phyloP scores from a whole-genome alignment of 2,113 vertebrate genomes.

The Amphiprion percula region DNA sequence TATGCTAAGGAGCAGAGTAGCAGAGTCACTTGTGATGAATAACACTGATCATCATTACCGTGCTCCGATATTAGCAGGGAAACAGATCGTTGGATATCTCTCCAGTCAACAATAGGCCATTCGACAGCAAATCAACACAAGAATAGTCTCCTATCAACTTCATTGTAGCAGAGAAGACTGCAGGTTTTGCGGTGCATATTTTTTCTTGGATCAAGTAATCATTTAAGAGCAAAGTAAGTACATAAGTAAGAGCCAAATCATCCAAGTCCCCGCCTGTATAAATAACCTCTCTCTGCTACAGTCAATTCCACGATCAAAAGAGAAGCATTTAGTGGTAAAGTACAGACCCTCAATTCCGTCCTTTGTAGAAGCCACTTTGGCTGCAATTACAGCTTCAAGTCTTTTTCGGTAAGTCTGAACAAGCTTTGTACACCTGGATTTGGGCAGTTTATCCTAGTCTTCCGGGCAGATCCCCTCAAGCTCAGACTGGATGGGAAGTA shows the following conservation, averaged over 20 bases:
- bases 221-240: background rate
- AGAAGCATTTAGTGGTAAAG: background rate
- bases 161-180: background rate
- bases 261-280: background rate
- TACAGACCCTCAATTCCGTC: no score
- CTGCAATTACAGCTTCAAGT: background rate
- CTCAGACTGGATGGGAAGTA: background rate
- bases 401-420: background rate
- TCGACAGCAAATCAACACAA: no score
- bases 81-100: no score
- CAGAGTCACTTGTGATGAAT: no score
- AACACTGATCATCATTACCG: no score
- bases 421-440: slow-evolving; percentile 1
- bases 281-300: background rate
- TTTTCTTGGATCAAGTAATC: background rate
- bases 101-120: no score
- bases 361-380: background rate
- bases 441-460: background rate
- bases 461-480: background rate
- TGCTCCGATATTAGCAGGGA: no score
- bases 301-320: background rate
- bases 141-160: no score
- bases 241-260: no score
- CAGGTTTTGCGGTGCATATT: background rate
- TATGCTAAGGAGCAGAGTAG: no score